A percentile compares a stretch with the other conserved stretches of the same genome.
phyloP scores from a whole-genome alignment of 2,113 vertebrate genomes.

The Aviceda subcristata region DNA sequence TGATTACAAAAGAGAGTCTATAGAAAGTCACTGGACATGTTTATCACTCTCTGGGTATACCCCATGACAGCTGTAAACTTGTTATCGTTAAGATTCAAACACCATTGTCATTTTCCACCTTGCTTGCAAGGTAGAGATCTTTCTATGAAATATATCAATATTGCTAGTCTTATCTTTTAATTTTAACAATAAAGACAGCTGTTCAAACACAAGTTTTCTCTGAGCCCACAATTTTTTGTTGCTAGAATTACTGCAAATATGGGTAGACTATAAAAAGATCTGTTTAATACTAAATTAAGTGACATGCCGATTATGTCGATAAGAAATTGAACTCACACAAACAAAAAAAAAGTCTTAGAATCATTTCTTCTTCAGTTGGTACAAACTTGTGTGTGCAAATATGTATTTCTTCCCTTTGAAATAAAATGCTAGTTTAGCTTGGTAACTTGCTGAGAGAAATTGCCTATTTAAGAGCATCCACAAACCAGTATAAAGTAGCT shows the following conservation, averaged over 20 bases:
- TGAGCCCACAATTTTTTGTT: background rate
- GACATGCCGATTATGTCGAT: background rate
- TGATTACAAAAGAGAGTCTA: background rate
- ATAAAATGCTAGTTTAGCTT: background rate
- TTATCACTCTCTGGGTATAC: background rate
- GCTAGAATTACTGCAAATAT: background rate
- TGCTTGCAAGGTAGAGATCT: background rate
- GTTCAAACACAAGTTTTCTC: background rate
- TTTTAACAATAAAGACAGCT: background rate
- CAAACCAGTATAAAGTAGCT: background rate
- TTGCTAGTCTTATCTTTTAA: background rate
- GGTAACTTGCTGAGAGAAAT: background rate
- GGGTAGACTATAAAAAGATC: accelerated
- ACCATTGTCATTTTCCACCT: background rate
- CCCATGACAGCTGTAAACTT: background rate
- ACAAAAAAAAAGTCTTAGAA: background rate
- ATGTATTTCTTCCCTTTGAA: background rate
- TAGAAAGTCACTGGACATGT: background rate
- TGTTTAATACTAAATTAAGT: background rate
- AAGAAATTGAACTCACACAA: background rate
- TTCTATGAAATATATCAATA: background rate
- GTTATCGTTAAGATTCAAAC: background rate
- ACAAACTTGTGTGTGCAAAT: background rate
- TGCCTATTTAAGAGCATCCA: background rate
- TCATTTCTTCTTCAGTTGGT: background rate